Conservation (phyloP, 35 echinoderm and acorn worm species). For the Diadema setosum region DNA sequence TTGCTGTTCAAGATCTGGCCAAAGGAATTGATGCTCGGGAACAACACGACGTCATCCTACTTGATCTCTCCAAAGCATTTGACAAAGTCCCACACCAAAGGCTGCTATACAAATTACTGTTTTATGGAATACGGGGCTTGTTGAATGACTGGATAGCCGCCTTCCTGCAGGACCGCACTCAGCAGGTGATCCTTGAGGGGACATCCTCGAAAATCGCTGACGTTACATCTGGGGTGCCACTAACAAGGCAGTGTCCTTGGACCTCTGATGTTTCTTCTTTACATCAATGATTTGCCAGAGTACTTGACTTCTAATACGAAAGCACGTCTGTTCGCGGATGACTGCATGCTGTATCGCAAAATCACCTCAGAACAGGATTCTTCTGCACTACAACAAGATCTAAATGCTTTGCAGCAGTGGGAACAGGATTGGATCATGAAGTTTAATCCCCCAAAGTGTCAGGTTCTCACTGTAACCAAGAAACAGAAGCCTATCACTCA, state of each 20-base stretch:
- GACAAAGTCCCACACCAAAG: neutral
- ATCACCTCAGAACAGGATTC: neutral
- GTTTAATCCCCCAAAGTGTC: neutral
- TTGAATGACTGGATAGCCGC: too few species aligned
- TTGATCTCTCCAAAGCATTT: neutral
- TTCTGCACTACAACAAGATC: neutral
- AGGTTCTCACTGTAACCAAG: neutral
- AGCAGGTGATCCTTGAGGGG: too few species aligned
- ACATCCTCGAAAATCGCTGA: too few species aligned
- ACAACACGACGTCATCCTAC: neutral
- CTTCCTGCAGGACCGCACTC: too few species aligned
- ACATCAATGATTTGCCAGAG: conserved; percentile 20
- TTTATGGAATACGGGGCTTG: too few species aligned
- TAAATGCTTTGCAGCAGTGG: neutral
- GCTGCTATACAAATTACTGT: too few species aligned
- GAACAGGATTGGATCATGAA: too few species aligned
- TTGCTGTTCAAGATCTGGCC: conserved; percentile 1
- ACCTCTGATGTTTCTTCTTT: conserved; percentile 14
- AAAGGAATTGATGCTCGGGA: neutral
- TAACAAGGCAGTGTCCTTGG: conserved; percentile 10
- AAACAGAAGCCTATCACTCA: too few species aligned
- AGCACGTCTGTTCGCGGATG: neutral
- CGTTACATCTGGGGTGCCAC: neutral
- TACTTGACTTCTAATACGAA: too few species aligned
- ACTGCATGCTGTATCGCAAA: neutral